Conservation (phyloP, 1,140 invertebrate genomes). For the Cydia pomonella region DNA sequence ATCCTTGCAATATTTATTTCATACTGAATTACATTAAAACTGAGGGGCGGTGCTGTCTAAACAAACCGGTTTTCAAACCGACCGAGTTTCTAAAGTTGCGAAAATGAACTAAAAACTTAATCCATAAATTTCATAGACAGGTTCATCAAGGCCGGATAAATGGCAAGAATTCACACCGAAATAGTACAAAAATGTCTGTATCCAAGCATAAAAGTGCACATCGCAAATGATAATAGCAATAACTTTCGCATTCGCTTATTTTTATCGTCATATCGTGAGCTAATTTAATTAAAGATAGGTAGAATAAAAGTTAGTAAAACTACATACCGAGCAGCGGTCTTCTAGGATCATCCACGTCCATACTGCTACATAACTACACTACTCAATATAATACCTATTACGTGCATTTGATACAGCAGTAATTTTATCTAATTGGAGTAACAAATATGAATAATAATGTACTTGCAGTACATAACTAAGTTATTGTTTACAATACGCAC, state of each 20-base stretch:
- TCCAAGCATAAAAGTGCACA: neutral
- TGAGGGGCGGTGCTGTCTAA: neutral
- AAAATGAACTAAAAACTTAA: neutral
- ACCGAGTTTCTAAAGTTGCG: neutral
- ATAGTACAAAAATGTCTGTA: neutral
- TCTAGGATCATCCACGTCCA: slow-evolving; percentile 61
- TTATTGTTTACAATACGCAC: slow-evolving; percentile 15
- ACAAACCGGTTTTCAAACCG: neutral
- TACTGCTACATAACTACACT: slow-evolving; percentile 37
- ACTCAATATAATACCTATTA: neutral
- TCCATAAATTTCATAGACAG: neutral
- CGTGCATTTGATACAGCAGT: slow-evolving; percentile 21
- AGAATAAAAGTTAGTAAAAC: slow-evolving; percentile 11
- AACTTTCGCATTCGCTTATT: neutral
- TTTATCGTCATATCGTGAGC: slow-evolving; percentile 17
- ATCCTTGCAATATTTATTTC: neutral
- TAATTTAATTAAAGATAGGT: slow-evolving; percentile 26
- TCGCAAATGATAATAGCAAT: neutral
- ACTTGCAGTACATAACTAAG: slow-evolving; percentile 1
- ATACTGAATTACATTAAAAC: neutral
- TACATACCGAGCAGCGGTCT: slow-evolving; percentile 57
- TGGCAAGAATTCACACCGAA: neutral
- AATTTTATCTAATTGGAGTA: slow-evolving; percentile 33
- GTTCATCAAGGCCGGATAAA: neutral
- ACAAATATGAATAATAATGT: slow-evolving; percentile 6